Evolutionary conservation across 1,140 invertebrate species (phyloP).

Genomic region (Leucophenga varia): DNA sequence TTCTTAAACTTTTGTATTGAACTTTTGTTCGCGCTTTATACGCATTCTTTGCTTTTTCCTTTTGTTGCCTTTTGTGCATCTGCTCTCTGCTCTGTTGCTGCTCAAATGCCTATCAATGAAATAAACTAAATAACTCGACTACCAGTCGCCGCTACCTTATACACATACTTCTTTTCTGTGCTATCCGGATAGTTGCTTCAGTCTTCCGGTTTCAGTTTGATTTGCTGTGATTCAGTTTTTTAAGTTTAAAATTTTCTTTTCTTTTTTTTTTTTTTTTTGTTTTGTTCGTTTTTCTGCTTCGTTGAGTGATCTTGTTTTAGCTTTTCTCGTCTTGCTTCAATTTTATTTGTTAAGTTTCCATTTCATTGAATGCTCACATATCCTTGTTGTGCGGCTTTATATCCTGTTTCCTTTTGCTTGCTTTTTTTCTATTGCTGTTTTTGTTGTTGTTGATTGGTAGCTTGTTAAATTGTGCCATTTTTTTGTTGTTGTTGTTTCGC

Average conservation of each 20-base stretch:
- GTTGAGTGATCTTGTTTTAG: too few relatives aligned
- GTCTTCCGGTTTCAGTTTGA: conserved; percentile 8
- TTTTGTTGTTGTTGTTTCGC: conserved; percentile 32
- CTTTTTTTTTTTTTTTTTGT: conserved; percentile 13
- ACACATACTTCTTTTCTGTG: too few relatives aligned
- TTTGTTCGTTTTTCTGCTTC: background rate
- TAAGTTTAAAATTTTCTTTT: conserved; percentile 25
- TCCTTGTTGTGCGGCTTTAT: conserved; percentile 18
- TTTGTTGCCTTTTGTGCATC: conserved; percentile 8
- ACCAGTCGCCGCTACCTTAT: too few relatives aligned
- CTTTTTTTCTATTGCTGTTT: too few relatives aligned
- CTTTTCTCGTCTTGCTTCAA: conserved; percentile 28
- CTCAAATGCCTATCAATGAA: too few relatives aligned
- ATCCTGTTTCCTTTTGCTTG: too few relatives aligned
- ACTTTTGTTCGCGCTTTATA: too few relatives aligned
- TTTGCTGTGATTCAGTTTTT: conserved; percentile 10
- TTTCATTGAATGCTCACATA: conserved; percentile 54
- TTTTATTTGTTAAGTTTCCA: conserved; percentile 54
- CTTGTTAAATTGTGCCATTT: conserved; percentile 44
- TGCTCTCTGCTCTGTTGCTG: too few relatives aligned
- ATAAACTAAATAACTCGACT: too few relatives aligned
- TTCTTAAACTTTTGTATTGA: too few relatives aligned
- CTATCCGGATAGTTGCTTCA: conserved; percentile 16
- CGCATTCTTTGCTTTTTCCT: conserved; percentile 7
- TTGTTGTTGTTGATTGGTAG: too few relatives aligned